Conservation (phyloP, 2,113 vertebrate genomes). For the Bufo bufo region DNA sequence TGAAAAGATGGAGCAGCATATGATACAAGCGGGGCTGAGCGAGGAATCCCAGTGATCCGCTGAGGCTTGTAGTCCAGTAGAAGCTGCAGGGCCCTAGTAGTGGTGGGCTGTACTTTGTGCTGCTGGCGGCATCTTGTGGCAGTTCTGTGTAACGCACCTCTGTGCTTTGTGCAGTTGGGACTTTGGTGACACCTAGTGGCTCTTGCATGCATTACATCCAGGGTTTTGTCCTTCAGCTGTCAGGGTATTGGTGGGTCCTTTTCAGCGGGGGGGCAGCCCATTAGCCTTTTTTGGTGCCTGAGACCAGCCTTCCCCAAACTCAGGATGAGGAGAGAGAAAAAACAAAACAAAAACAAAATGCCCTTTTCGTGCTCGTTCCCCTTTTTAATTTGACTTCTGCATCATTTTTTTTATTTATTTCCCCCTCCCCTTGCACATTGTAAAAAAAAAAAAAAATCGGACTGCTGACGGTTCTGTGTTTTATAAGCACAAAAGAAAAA, state of each 20-base stretch:
- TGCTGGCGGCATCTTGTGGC: not conserved
- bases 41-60: too few species aligned
- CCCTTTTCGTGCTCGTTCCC: not conserved
- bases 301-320: slow-evolving; percentile 48
- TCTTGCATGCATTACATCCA: not conserved
- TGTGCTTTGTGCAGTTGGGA: not conserved
- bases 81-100: not conserved
- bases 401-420: slow-evolving; percentile 34
- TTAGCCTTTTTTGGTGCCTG: slow-evolving; percentile 47
- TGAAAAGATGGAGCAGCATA: too few species aligned
- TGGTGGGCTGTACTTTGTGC: not conserved
- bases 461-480: slow-evolving; percentile 43
- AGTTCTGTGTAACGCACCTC: not conserved
- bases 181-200: slow-evolving; percentile 21
- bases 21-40: too few species aligned
- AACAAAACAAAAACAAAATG: slow-evolving; percentile 44
- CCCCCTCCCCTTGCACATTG: slow-evolving; percentile 32
- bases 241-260: not conserved
- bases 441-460: slow-evolving; percentile 3
- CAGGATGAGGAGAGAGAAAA: slow-evolving; percentile 21
- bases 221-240: not conserved
- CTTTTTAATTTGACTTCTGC: slow-evolving; percentile 17
- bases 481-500: not conserved
- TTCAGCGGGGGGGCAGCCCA: not conserved
- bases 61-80: not conserved